A percentile compares a stretch with the other conserved stretches of the same genome.
These are phyloP conservation scores for Nyleta sp. DNA, from an alignment of 2,888 invertebrate genomes.

Conservation along the genomic window DNA sequence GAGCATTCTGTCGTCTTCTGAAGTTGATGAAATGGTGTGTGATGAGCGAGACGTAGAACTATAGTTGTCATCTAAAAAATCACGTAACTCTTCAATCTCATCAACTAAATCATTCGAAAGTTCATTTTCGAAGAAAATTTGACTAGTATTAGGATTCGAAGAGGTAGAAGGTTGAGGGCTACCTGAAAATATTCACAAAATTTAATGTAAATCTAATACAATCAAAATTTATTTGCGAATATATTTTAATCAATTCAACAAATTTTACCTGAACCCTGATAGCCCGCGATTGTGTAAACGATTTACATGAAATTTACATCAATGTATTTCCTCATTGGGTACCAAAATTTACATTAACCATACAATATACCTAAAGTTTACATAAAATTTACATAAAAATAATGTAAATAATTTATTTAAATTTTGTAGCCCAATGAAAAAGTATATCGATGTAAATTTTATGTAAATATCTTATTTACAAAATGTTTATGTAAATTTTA, in stretches of 20 bases:
- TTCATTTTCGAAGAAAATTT: neutral
- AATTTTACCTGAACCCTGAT: neutral
- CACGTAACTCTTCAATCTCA: neutral
- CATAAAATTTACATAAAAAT: no score
- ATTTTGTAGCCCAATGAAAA: no score
- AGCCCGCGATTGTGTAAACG: no score
- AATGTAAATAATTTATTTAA: no score
- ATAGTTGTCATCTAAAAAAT: neutral
- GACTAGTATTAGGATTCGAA: neutral
- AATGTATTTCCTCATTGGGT: no score
- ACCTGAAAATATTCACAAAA: neutral
- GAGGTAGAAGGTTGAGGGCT: conserved; percentile 1
- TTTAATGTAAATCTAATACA: neutral
- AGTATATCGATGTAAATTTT: no score
- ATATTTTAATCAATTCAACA: neutral
- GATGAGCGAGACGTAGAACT: neutral
- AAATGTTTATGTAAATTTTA: no score
- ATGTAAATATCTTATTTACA: no score
- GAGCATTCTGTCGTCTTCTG: conserved; percentile 1
- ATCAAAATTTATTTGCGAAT: conserved; percentile 1
- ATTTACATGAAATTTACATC: no score
- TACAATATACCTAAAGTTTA: no score
- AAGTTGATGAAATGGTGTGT: neutral
- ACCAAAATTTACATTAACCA: no score
- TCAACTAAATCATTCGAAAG: neutral